Conservation (phyloP, 2,888 invertebrate species). For the Orthosia gracilis region DNA sequence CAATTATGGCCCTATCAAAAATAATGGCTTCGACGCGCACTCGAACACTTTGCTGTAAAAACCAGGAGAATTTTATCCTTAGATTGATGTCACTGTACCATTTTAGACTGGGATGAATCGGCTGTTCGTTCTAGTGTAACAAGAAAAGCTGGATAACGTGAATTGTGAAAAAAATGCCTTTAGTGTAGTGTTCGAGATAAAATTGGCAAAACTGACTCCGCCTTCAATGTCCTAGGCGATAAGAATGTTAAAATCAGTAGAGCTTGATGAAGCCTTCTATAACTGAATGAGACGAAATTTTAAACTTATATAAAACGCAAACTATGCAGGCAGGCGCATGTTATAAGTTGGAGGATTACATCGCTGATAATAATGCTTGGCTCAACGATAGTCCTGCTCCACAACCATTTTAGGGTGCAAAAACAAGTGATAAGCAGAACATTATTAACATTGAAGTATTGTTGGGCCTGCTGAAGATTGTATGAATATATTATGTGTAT, state of each 20-base stretch:
- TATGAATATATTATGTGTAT: too few relatives aligned
- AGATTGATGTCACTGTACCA: constrained; percentile 50
- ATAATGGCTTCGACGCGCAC: constrained; percentile 66
- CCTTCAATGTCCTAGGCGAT: background rate
- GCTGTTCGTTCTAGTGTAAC: constrained; percentile 30
- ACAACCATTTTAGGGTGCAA: too few relatives aligned
- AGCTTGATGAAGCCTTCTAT: too few relatives aligned
- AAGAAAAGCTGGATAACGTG: constrained; percentile 36
- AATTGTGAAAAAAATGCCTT: constrained; percentile 31
- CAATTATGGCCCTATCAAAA: constrained; percentile 78
- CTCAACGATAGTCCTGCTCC: too few relatives aligned
- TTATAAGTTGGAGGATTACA: too few relatives aligned
- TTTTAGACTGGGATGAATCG: constrained; percentile 42
- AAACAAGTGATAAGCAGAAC: too few relatives aligned
- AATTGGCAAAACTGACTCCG: constrained; percentile 6
- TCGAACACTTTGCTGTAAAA: constrained; percentile 53
- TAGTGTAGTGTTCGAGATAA: background rate
- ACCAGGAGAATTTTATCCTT: constrained; percentile 41
- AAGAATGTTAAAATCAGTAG: background rate
- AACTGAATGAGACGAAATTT: too few relatives aligned
- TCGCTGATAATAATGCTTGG: too few relatives aligned
- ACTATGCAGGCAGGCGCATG: too few relatives aligned
- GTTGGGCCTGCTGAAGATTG: too few relatives aligned
- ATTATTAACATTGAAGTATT: too few relatives aligned
- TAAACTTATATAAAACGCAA: too few relatives aligned